Evolutionary conservation across 2,888 invertebrate species (phyloP), one percentile per base, ranked within the genome.

Genomic region (Hartigia nigra): DNA sequence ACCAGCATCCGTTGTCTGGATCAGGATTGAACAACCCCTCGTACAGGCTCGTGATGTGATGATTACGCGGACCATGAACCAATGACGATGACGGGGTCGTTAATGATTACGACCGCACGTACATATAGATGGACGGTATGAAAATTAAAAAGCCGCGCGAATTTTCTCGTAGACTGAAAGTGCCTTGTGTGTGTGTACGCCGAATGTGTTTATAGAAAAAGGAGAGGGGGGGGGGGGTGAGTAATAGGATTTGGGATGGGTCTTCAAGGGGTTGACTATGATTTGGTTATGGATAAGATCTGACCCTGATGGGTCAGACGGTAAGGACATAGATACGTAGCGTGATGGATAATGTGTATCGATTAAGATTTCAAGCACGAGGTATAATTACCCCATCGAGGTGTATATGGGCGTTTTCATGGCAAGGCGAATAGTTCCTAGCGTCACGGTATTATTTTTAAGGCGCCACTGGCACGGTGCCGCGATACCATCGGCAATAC

Each of bases 381-480:
- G 75, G 80, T 80, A 82, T 82, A 84, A 81, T 79, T 78, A 81
- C 80, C 77, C 79, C 82, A 80, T 81, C 55, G 32, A 31, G 23
- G 31, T 36, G 77, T 31, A 75, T n/a, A 39, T 77, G 78, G 35
- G 78, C 70, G 76, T 74, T 39, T 79, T 78, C 77, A 76, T 11
- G 74, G 84, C 85, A 86, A 88, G 85, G 88, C 88, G 88, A 84
- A 90, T 89, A 90, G 90, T 90, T 90, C 90, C 90, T 90, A 90
- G 90, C 87, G 89, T 88, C 89, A 88, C 88, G 90, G 90, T 90
- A 90, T 90, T 90, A 90, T 88, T 87, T 89, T 88, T 90, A 88
- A 90, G 89, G 86, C 84, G 88, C 87, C 89, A 87, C 87, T 84
- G 89, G 55, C 55, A 55, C 55, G 55, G 23, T 55, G 55, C 23